These are phyloP conservation scores for Dermochelys coriacea DNA, from an alignment of 2,797 vertebrate species.

Conservation along the genomic window DNA sequence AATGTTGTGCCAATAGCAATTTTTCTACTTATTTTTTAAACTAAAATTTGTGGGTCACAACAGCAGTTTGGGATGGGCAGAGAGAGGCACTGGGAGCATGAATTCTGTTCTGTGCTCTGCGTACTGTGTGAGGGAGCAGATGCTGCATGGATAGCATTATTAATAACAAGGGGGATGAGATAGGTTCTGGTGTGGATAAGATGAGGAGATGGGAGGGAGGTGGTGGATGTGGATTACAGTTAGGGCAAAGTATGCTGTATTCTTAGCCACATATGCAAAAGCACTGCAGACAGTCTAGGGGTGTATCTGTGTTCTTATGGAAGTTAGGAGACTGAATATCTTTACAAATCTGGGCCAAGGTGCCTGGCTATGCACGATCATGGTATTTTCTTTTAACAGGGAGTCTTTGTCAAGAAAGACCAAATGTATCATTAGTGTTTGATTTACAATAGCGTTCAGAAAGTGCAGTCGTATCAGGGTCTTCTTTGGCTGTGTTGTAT, in stretches of 20 bases:
- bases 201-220: slow-evolving; percentile 14
- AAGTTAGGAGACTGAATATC: no score
- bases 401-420: slow-evolving; percentile 43
- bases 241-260: not conserved
- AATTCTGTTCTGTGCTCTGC: not conserved
- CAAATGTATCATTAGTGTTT: fast-evolving
- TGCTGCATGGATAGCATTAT: not conserved
- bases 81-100: not conserved
- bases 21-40: not conserved
- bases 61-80: not conserved
- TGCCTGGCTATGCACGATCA: no score
- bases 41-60: slow-evolving; percentile 15
- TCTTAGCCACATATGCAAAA: not conserved
- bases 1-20: not conserved
- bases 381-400: not conserved
- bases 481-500: fast-evolving
- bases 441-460: not conserved
- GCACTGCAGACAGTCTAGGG: not conserved
- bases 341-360: no score
- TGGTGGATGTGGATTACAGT: not conserved
- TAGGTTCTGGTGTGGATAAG: not conserved
- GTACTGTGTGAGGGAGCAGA: not conserved
- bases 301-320: not conserved
- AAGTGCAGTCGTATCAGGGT: not conserved
- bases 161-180: not conserved